These are phyloP conservation scores for Drosophila kanekoi DNA, from an alignment of 2,888 invertebrate genomes.

Conservation along the genomic window DNA sequence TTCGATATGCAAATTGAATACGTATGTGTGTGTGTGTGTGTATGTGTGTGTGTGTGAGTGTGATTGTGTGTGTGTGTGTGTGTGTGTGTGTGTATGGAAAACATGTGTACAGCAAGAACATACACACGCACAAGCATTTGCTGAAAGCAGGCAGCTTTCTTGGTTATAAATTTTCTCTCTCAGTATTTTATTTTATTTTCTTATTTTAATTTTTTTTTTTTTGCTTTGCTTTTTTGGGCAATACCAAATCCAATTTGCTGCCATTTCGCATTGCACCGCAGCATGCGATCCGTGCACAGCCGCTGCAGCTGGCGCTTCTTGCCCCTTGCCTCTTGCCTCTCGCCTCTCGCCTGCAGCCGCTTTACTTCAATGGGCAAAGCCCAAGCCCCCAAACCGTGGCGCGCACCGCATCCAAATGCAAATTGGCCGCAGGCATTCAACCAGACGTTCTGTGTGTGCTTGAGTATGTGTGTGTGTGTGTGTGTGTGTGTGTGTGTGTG, in stretches of 20 bases:
- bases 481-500: slow-evolving; percentile 14
- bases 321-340: neutral
- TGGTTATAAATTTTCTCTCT: slow-evolving; percentile 25
- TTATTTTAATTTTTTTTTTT: neutral
- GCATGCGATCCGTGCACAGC: slow-evolving; percentile 29
- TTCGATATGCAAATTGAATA: slow-evolving; percentile 43
- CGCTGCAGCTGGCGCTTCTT: neutral
- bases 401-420: slow-evolving; percentile 61
- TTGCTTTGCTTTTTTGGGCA: slow-evolving; percentile 25
- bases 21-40: neutral
- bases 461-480: neutral
- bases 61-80: too few relatives aligned
- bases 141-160: slow-evolving; percentile 6
- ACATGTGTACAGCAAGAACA: neutral
- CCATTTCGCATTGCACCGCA: slow-evolving; percentile 64
- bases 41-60: neutral
- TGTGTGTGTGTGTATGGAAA: too few relatives aligned
- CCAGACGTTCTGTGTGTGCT: slow-evolving; percentile 32
- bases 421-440: slow-evolving; percentile 74
- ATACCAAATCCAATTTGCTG: slow-evolving; percentile 65
- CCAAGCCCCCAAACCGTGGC: slow-evolving; percentile 42
- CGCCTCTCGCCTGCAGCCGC: slow-evolving; percentile 9
- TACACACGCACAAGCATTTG: neutral
- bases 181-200: slow-evolving; percentile 11
- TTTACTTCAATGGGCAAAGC: slow-evolving; percentile 8